A percentile compares a stretch with the other conserved stretches of the same genome.
These are phyloP conservation scores for Caenorhabditis sp. DNA, from an alignment of 2,888 invertebrate species.

Conservation along the genomic window DNA sequence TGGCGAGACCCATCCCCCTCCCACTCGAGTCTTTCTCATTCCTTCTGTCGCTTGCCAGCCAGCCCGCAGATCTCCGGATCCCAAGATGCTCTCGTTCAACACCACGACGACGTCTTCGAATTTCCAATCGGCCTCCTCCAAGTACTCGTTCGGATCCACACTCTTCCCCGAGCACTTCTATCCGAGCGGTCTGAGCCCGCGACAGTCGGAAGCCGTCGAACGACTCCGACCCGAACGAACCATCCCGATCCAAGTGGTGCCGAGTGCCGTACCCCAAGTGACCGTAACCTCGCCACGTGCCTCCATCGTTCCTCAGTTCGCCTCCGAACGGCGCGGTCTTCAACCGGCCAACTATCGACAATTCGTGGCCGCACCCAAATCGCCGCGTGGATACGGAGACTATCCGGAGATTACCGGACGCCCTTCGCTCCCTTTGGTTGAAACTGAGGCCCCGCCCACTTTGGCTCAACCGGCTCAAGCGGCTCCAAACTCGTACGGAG, in stretches of 20 bases:
- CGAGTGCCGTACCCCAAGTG: conserved; percentile 19
- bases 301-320: conserved; percentile 49
- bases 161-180: conserved; percentile 65
- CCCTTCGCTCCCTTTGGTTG: neutral
- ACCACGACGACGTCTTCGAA: conserved; percentile 27
- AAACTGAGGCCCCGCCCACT: neutral
- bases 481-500: no score
- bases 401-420: conserved; percentile 65
- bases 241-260: conserved; percentile 53
- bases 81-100: conserved; percentile 50
- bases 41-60: neutral
- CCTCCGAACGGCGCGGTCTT: conserved; percentile 39
- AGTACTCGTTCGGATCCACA: conserved; percentile 4
- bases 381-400: conserved; percentile 62
- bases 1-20: conserved; percentile 19
- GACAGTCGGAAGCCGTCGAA: conserved; percentile 68
- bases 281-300: conserved; percentile 15
- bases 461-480: neutral
- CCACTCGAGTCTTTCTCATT: neutral
- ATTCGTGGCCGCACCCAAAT: conserved; percentile 61
- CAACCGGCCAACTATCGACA: conserved; percentile 47
- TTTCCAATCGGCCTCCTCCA: neutral
- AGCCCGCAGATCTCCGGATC: neutral
- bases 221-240: conserved; percentile 59
- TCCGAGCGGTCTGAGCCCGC: conserved; percentile 62